A percentile compares a stretch with the other conserved stretches of the same genome.
These are phyloP conservation scores for Orestias chungarensis DNA, from an alignment of 2,797 vertebrate genomes.

Conservation along the genomic window DNA sequence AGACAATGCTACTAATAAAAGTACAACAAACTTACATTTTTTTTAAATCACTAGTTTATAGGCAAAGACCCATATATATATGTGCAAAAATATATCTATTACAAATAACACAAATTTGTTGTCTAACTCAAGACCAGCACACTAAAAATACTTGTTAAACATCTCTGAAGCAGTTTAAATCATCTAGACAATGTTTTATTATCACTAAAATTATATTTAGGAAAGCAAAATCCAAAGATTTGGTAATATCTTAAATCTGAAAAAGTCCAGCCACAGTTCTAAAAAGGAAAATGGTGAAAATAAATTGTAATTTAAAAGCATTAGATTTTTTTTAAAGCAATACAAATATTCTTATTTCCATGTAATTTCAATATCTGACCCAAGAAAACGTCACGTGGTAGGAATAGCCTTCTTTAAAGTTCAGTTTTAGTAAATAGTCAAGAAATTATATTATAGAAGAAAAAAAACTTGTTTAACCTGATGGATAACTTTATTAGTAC, in stretches of 20 bases:
- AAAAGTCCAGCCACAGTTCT: neutral
- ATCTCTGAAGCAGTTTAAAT: neutral
- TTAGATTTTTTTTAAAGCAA: neutral
- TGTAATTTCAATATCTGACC: neutral
- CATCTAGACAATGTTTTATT: neutral
- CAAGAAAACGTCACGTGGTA: neutral
- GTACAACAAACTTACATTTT: conserved; percentile 33
- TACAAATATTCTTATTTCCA: neutral
- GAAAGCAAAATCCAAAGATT: neutral
- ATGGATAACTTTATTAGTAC: conserved; percentile 8
- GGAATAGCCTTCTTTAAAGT: neutral
- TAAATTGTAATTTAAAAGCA: neutral
- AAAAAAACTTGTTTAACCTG: neutral
- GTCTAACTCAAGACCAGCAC: conserved; percentile 55
- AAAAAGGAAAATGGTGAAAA: neutral
- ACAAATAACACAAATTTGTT: conserved; percentile 81
- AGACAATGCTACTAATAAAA: conserved; percentile 48
- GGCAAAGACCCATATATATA: conserved; percentile 15
- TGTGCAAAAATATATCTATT: conserved; percentile 55
- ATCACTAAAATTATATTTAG: neutral
- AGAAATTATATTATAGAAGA: neutral
- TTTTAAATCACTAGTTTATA: conserved; percentile 23
- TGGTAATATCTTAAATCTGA: neutral
- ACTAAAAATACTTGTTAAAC: conserved; percentile 39
- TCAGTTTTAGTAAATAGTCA: too few species aligned